Evolutionary conservation across 2,797 vertebrate genomes (phyloP).

Genomic region (Moxostoma hubbsi): DNA sequence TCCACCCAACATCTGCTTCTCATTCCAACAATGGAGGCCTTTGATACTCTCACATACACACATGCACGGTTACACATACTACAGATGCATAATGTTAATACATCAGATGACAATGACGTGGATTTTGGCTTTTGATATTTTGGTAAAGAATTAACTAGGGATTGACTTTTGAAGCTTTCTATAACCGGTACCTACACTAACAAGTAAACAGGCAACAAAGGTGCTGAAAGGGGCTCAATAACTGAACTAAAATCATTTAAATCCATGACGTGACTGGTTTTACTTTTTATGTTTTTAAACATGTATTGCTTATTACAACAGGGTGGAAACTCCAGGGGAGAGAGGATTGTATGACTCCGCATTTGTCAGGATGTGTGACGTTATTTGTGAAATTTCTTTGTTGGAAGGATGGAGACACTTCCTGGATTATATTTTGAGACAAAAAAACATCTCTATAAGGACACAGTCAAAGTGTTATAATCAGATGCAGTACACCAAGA

Average conservation of each 20-base stretch:
- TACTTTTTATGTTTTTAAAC: not conserved
- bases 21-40: constrained; percentile 85
- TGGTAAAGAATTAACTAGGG: constrained; percentile 9
- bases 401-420: constrained; percentile 12
- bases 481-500: not conserved
- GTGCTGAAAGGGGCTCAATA: constrained; percentile 2
- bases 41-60: constrained; percentile 72
- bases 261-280: not conserved
- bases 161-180: not conserved
- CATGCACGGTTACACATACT: not conserved
- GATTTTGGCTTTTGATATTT: constrained; percentile 22
- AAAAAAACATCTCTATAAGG: not conserved
- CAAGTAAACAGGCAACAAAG: not conserved
- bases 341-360: not conserved
- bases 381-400: constrained; percentile 2
- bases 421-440: not conserved
- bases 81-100: constrained; percentile 34
- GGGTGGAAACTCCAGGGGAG: not conserved
- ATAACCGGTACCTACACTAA: not conserved
- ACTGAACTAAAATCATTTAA: not conserved
- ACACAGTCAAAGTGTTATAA: not conserved
- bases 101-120: constrained; percentile 39
- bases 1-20: constrained; percentile 91
- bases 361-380: constrained; percentile 12
- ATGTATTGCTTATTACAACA: not conserved